A percentile compares a stretch with the other conserved stretches of the same genome.
phyloP scores from a whole-genome alignment of 2,797 vertebrate species.

The Bradypus variegatus region DNA sequence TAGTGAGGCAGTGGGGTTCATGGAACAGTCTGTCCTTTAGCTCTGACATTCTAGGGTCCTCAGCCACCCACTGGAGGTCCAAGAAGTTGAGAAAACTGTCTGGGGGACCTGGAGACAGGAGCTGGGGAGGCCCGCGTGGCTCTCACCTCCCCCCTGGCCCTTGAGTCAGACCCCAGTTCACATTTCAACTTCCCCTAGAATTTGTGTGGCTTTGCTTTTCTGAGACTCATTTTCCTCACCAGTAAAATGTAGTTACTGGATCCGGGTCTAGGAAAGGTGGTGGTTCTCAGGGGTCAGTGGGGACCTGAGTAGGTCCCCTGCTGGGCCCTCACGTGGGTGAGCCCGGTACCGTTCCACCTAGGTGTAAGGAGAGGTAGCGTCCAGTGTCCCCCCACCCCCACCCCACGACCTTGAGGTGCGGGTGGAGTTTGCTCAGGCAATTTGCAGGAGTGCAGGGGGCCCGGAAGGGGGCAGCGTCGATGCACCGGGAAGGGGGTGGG shows the following conservation, averaged over 20 bases:
- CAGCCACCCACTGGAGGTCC: background rate
- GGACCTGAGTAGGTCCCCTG: background rate
- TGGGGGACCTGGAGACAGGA: background rate
- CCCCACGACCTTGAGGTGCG: background rate
- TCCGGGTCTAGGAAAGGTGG: background rate
- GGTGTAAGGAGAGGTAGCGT: background rate
- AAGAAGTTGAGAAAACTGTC: background rate
- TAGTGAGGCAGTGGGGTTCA: background rate
- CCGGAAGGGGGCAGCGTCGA: fast-evolving
- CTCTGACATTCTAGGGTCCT: background rate
- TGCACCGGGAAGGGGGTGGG: fast-evolving
- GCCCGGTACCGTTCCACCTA: background rate
- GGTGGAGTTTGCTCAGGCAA: background rate
- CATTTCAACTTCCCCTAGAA: background rate
- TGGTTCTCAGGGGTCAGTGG: background rate
- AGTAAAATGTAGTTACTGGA: background rate
- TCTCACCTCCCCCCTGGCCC: background rate
- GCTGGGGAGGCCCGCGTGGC: background rate
- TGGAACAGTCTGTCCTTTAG: background rate
- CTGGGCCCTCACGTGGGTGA: background rate
- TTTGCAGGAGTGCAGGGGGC: background rate
- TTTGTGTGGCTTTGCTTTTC: background rate
- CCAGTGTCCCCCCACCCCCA: background rate
- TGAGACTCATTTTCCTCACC: background rate
- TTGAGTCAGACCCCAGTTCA: background rate